These are phyloP conservation scores for Thysanoteuthis rhombus DNA, from an alignment of 2,888 invertebrate species.

Conservation along the genomic window DNA sequence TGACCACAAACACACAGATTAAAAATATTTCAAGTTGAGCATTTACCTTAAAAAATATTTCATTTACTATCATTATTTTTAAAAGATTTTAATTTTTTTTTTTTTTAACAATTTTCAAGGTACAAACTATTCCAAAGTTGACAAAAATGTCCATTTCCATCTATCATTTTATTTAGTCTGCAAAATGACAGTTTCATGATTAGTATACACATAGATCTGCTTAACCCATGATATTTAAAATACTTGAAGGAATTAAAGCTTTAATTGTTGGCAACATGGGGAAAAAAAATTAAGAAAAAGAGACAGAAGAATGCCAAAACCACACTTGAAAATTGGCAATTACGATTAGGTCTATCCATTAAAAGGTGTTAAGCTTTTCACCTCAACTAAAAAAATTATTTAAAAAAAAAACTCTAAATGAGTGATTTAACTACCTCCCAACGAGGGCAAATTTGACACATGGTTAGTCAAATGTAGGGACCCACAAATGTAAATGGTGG, in stretches of 20 bases:
- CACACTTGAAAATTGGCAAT: background rate
- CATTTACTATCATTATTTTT: background rate
- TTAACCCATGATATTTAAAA: background rate
- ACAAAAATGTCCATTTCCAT: background rate
- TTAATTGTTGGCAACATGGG: too few relatives aligned
- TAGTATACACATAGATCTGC: background rate
- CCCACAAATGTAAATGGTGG: too few relatives aligned
- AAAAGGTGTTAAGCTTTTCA: background rate
- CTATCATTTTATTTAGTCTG: background rate
- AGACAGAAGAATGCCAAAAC: background rate
- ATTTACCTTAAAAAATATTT: background rate
- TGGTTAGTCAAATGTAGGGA: too few relatives aligned
- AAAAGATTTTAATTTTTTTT: background rate
- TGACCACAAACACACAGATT: background rate
- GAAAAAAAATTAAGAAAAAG: background rate
- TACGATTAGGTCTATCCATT: too few relatives aligned
- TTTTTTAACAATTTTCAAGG: background rate
- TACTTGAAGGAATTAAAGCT: too few relatives aligned
- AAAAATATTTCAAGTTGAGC: background rate
- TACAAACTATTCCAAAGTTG: background rate
- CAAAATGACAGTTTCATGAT: background rate
- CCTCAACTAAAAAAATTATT: too few relatives aligned
- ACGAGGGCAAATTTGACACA: too few relatives aligned
- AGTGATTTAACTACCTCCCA: too few relatives aligned
- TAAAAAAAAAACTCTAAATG: too few relatives aligned